A percentile compares a stretch with the other conserved stretches of the same genome.
Conservation (phyloP, 1,140 invertebrate genomes). For the Dendroctonus ponderosae region DNA sequence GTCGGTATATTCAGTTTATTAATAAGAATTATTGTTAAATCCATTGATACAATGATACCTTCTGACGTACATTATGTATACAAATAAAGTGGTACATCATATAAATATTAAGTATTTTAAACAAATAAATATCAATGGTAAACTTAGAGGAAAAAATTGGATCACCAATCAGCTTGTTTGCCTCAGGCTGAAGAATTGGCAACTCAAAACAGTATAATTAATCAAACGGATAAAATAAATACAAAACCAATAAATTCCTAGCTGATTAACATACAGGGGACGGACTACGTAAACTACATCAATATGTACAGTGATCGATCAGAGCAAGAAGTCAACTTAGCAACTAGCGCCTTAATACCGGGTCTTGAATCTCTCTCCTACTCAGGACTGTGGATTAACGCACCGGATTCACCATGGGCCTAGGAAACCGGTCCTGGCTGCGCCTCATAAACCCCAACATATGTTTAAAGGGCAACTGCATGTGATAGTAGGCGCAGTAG, state of each 20-base stretch:
- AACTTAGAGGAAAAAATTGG: constrained; percentile 6
- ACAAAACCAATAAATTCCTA: constrained; percentile 1
- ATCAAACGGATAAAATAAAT: not conserved
- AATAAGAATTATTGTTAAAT: constrained; percentile 6
- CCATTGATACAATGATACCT: constrained; percentile 35
- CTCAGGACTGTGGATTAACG: constrained; percentile 33
- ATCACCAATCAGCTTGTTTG: constrained; percentile 14
- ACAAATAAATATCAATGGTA: constrained; percentile 4
- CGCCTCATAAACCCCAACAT: constrained; percentile 55
- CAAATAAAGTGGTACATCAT: not conserved
- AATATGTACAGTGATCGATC: not conserved
- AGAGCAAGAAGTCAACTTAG: not conserved
- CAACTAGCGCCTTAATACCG: not conserved
- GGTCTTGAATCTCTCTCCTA: constrained; percentile 47
- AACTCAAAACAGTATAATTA: too few species aligned
- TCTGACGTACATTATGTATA: constrained; percentile 15
- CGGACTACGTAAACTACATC: constrained; percentile 10
- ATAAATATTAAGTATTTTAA: not conserved
- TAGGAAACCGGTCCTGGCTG: constrained; percentile 44
- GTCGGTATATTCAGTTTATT: not conserved
- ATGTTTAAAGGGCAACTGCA: constrained; percentile 68
- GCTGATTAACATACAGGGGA: constrained; percentile 5
- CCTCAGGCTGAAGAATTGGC: not conserved
- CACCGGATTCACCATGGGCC: constrained; percentile 44
- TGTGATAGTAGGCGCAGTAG: constrained; percentile 79